Percentiles rank a stretch among this genome's conserved stretches.
phyloP scores from a whole-genome alignment of 2,888 invertebrate genomes.

The Agrochola litura region DNA sequence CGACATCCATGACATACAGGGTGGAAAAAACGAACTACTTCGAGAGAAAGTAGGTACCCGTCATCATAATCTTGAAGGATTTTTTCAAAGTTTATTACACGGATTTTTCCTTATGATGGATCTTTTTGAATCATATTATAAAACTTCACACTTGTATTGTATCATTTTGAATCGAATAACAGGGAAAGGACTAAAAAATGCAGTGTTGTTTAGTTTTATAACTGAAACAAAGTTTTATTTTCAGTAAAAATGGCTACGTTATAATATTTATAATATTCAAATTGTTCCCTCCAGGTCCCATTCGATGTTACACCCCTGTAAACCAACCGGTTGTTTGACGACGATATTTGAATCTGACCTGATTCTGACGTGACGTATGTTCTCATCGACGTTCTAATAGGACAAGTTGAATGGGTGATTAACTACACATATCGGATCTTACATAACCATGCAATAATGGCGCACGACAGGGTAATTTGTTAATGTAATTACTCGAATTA shows the following conservation, averaged over 20 bases:
- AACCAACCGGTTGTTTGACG: not conserved
- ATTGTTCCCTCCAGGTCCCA: not conserved
- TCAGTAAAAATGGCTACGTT: not conserved
- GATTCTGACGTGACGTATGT: conserved; percentile 29
- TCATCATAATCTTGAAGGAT: not conserved
- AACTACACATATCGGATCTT: conserved; percentile 45
- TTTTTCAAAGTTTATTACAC: not conserved
- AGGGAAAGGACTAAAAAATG: not conserved
- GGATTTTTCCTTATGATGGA: too few species aligned
- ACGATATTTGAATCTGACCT: conserved; percentile 42
- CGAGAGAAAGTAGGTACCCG: too few species aligned
- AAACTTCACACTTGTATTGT: not conserved
- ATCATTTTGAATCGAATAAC: not conserved
- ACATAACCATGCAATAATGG: conserved; percentile 36
- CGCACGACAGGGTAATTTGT: conserved; percentile 36
- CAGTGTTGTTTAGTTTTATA: not conserved
- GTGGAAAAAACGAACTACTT: not conserved
- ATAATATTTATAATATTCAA: not conserved
- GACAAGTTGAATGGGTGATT: conserved; percentile 55
- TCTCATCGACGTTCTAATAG: conserved; percentile 45
- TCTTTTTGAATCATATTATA: not conserved
- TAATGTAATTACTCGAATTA: conserved; percentile 36
- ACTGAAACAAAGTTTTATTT: not conserved
- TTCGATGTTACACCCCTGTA: not conserved
- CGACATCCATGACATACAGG: not conserved